These are phyloP conservation scores for Xanthia togata DNA, from an alignment of 2,888 invertebrate species.

Conservation along the genomic window DNA sequence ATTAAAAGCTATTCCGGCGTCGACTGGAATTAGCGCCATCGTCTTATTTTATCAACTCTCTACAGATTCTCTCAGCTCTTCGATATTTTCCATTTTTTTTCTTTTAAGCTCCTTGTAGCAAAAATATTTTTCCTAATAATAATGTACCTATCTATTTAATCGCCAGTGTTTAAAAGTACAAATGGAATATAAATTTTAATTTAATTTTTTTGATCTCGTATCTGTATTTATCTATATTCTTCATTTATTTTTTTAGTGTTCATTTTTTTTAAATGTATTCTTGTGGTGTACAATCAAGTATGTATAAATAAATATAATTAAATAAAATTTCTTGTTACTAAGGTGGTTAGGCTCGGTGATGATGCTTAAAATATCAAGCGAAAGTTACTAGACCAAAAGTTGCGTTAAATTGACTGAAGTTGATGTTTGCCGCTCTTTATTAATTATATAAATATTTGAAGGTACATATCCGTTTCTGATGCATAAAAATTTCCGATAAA, in stretches of 20 bases:
- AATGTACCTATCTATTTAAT: constrained; percentile 9
- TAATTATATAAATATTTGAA: constrained; percentile 26
- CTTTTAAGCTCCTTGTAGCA: not conserved
- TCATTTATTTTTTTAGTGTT: no score
- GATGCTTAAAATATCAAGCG: constrained; percentile 47
- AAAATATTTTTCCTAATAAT: constrained; percentile 28
- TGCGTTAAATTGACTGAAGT: constrained; percentile 33
- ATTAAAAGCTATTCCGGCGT: constrained; percentile 62
- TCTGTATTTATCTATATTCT: no score
- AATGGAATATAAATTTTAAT: constrained; percentile 40
- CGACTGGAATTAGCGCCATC: constrained; percentile 59
- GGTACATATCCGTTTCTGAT: not conserved
- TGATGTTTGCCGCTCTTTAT: constrained; percentile 19
- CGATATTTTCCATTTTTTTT: not conserved
- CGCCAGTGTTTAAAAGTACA: constrained; percentile 23
- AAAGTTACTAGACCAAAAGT: constrained; percentile 34
- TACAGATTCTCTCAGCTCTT: constrained; percentile 29
- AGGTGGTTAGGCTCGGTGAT: constrained; percentile 13
- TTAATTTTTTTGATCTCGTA: no score
- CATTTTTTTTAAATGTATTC: no score
- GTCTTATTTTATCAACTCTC: constrained; percentile 59
- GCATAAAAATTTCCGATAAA: not conserved
- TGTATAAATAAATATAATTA: no score
- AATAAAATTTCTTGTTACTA: constrained; percentile 32
- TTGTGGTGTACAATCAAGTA: no score